Conservation (phyloP, 2,888 invertebrate species). For the Ellobium chinense region DNA sequence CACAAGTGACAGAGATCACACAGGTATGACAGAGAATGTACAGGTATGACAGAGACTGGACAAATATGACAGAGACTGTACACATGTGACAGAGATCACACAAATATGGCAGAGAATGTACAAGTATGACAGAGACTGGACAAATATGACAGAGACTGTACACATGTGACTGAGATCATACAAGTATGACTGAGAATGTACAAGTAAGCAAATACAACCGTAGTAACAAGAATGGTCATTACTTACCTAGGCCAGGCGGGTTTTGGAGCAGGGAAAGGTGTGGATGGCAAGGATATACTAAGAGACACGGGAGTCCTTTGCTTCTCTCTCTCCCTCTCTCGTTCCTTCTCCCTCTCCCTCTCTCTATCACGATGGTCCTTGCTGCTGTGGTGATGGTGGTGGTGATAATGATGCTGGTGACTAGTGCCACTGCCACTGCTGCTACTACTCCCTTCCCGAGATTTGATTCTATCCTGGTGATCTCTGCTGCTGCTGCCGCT, state of each 20-base stretch:
- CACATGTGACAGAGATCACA: no score
- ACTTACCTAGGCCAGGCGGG: conserved; percentile 33
- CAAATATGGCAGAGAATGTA: no score
- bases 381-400: conserved; percentile 8
- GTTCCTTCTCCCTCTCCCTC: conserved; percentile 7
- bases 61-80: no score
- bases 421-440: not conserved
- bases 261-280: conserved; percentile 25
- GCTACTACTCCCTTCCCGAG: not conserved
- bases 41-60: no score
- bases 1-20: no score
- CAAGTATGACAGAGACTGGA: no score
- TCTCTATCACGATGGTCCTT: conserved; percentile 26
- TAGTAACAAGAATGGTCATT: no score
- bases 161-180: no score
- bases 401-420: not conserved
- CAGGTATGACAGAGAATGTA: no score
- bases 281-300: not conserved
- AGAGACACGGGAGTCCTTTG: conserved; percentile 16
- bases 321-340: conserved; percentile 22
- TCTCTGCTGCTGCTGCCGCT: not conserved
- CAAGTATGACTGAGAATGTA: no score
- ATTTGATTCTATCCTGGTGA: not conserved
- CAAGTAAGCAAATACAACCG: no score
- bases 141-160: no score